phyloP scores from a whole-genome alignment of 2,888 invertebrate genomes.

The Neoascia interrupta region DNA sequence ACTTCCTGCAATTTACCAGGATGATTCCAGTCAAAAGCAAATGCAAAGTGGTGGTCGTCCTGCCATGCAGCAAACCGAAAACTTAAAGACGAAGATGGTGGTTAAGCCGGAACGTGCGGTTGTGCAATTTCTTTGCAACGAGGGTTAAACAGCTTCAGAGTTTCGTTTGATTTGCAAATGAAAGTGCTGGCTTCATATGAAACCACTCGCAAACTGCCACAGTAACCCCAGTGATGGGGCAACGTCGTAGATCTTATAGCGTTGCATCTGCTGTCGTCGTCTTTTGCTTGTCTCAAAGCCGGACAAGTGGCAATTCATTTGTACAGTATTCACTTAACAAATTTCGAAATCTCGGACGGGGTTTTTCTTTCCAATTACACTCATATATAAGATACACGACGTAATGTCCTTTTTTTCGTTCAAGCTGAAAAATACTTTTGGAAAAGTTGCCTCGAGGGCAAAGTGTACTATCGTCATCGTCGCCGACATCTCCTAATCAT shows the following conservation, averaged over 20 bases:
- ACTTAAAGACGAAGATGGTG: constrained; percentile 21
- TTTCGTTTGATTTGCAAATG: constrained; percentile 37
- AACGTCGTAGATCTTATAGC: neutral
- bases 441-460: too few relatives aligned
- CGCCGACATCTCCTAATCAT: constrained; percentile 9
- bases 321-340: constrained; percentile 30
- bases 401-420: constrained; percentile 33
- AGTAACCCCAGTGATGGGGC: constrained; percentile 17
- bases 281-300: neutral
- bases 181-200: neutral
- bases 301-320: constrained; percentile 64
- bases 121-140: neutral
- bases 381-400: constrained; percentile 31
- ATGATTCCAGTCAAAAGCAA: constrained; percentile 50
- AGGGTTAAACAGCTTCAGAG: constrained; percentile 25
- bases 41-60: constrained; percentile 29
- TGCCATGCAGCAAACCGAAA: constrained; percentile 5
- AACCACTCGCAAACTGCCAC: neutral
- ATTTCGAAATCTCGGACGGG: constrained; percentile 11
- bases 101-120: neutral
- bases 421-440: constrained; percentile 4
- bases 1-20: constrained; percentile 39
- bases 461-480: constrained; percentile 5
- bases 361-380: too few relatives aligned
- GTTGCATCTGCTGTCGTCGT: neutral